phyloP scores from a whole-genome alignment of 1,140 invertebrate species.

The Tribolium madens region DNA sequence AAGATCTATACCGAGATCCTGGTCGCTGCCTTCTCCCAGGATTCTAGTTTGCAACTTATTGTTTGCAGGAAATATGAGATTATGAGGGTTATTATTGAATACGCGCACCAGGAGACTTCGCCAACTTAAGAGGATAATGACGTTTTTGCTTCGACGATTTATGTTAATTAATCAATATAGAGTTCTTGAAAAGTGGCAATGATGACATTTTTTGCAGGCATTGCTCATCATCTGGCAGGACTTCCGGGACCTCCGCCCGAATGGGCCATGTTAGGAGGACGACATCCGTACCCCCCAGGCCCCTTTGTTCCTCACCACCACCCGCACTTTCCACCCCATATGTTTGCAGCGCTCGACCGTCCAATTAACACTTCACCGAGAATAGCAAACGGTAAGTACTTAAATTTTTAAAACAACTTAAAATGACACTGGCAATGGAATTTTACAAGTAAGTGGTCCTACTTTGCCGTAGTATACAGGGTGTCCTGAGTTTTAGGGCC shows the following conservation, averaged over 20 bases:
- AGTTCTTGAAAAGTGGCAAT: neutral
- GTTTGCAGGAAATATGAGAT: constrained; percentile 60
- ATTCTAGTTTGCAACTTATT: constrained; percentile 54
- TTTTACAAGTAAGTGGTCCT: no score
- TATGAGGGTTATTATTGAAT: constrained; percentile 53
- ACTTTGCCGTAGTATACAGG: no score
- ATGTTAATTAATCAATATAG: neutral
- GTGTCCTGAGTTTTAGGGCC: no score
- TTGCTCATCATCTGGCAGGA: constrained; percentile 75
- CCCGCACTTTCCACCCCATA: constrained; percentile 72
- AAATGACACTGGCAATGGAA: no score
- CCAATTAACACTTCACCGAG: constrained; percentile 63
- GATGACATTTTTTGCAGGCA: constrained; percentile 67
- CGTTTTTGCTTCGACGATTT: constrained; percentile 29
- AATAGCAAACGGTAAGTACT: constrained; percentile 63
- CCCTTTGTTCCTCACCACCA: constrained; percentile 69
- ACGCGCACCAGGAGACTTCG: constrained; percentile 12
- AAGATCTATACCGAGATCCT: constrained; percentile 61
- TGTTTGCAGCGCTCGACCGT: constrained; percentile 67
- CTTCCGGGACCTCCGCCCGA: constrained; percentile 69
- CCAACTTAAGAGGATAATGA: constrained; percentile 35
- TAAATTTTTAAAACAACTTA: no score
- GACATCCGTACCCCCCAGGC: constrained; percentile 69
- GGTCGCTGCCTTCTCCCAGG: constrained; percentile 42
- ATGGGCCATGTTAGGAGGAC: constrained; percentile 70